phyloP scores from a whole-genome alignment of 2,797 vertebrate species.

The Telmatherina bonti region DNA sequence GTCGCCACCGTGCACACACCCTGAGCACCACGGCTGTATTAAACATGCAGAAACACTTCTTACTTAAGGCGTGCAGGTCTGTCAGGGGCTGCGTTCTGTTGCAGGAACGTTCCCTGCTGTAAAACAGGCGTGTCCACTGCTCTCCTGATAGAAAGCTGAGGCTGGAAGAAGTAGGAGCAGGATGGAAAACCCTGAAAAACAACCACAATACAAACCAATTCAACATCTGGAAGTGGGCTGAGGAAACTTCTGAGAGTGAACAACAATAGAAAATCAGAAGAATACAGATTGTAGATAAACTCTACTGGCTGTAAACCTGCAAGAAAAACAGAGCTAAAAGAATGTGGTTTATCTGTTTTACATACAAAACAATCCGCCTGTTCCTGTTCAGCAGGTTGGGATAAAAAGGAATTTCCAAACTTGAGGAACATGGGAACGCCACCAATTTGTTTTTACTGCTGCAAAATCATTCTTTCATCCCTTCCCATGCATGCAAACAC shows the following conservation, averaged over 20 bases:
- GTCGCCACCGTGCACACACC: no score
- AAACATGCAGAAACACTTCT: constrained; percentile 24
- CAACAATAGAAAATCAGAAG: background rate
- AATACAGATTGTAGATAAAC: background rate
- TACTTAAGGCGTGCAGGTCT: constrained; percentile 88
- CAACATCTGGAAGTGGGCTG: background rate
- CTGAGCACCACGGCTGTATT: no score
- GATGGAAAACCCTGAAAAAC: constrained; percentile 87
- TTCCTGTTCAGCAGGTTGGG: constrained; percentile 27
- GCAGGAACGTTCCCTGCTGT: constrained; percentile 75
- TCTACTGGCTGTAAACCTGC: background rate
- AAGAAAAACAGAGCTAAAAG: background rate
- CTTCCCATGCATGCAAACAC: no score
- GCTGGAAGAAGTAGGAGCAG: no score
- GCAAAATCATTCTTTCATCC: no score
- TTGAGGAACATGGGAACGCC: background rate
- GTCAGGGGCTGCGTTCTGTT: constrained; percentile 74
- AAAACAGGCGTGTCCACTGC: constrained; percentile 85
- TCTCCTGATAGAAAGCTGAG: constrained; percentile 90
- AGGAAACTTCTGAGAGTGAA: background rate
- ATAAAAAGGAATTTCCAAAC: background rate
- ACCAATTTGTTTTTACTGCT: no score
- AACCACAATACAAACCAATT: background rate
- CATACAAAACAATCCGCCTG: background rate
- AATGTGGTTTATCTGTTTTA: constrained; percentile 38